Conservation (phyloP, 2,113 vertebrate species). For the sheep (Ovis aries) region DNA sequence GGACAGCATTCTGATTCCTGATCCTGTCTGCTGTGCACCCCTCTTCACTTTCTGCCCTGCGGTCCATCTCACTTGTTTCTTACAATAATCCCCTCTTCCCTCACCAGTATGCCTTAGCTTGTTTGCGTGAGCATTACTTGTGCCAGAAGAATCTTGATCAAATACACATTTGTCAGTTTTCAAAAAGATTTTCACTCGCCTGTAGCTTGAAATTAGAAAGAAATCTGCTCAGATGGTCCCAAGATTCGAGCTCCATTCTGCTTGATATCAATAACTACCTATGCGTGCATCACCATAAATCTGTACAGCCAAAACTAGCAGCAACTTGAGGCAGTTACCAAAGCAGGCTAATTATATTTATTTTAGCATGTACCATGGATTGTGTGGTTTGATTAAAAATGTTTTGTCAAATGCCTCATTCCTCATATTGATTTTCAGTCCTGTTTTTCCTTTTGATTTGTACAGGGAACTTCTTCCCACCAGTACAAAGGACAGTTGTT, state of each 20-base stretch:
- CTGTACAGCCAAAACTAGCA: neutral
- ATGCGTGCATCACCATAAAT: neutral
- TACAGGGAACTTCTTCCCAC: neutral
- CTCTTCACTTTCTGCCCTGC: neutral
- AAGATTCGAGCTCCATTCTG: neutral
- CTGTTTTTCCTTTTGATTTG: neutral
- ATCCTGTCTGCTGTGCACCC: neutral
- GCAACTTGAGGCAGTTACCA: neutral
- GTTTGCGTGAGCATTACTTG: neutral
- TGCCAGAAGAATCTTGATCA: neutral
- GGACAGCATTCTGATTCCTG: neutral
- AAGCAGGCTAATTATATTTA: neutral
- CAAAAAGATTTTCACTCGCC: neutral
- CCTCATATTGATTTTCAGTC: neutral
- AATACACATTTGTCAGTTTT: neutral
- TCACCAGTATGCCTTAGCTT: neutral
- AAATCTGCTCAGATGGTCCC: neutral
- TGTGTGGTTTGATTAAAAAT: neutral
- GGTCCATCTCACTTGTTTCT: neutral
- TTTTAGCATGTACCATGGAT: neutral
- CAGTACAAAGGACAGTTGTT: neutral
- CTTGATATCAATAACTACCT: neutral
- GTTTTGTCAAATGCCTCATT: neutral
- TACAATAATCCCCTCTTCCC: too few relatives aligned
- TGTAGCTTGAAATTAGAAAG: neutral